Evolutionary conservation across 2,888 invertebrate species (phyloP).

Genomic region (Liopterus haemorrhoidalis): DNA sequence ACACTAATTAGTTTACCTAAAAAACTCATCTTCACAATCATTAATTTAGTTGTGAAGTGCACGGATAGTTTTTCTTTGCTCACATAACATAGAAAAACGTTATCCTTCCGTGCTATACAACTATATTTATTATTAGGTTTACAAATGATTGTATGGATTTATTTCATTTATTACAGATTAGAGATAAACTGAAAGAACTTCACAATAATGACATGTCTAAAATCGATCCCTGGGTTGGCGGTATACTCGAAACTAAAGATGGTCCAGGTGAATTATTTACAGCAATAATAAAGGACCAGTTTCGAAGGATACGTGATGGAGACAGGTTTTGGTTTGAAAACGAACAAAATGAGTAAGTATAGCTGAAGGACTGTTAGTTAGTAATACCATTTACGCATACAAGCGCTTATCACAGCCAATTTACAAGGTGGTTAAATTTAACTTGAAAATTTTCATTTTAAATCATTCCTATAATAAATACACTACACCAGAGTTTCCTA

Average conservation of each 20-base stretch:
- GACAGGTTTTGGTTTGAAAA: constrained; percentile 58
- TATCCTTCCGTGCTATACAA: too few relatives aligned
- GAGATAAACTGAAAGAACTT: constrained; percentile 34
- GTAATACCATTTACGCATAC: too few relatives aligned
- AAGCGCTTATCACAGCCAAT: too few relatives aligned
- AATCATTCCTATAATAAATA: too few relatives aligned
- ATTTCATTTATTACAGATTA: constrained; percentile 25
- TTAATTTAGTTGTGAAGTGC: constrained; percentile 2
- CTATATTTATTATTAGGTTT: constrained; percentile 3
- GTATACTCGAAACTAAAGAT: constrained; percentile 49
- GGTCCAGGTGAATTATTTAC: constrained; percentile 51
- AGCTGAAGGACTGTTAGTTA: neutral
- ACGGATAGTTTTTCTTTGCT: constrained; percentile 1
- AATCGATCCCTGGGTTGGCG: constrained; percentile 54
- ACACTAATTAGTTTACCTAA: too few relatives aligned
- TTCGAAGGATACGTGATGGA: constrained; percentile 50
- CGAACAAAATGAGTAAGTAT: constrained; percentile 41
- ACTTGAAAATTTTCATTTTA: too few relatives aligned
- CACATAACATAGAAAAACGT: constrained; percentile 12
- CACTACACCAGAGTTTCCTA: too few relatives aligned
- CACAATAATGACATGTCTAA: constrained; percentile 44
- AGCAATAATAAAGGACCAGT: constrained; percentile 51
- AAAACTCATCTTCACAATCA: constrained; percentile 1
- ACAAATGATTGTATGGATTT: neutral
- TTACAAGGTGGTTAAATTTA: too few relatives aligned